Evolutionary conservation across 2,113 vertebrate genomes (phyloP), one percentile per base, ranked within the genome.

Genomic region (Morone saxatilis): DNA sequence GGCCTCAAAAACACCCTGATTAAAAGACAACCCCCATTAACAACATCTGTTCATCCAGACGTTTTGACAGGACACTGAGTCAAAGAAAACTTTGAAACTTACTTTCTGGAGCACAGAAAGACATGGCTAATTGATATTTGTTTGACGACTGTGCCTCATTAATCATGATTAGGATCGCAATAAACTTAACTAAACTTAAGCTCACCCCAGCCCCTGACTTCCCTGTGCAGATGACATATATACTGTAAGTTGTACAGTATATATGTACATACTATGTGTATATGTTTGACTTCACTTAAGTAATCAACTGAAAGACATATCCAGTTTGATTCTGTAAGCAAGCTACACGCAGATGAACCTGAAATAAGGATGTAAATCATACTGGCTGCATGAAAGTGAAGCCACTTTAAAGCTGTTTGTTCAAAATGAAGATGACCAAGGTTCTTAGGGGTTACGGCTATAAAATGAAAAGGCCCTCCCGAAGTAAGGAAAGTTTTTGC

Each of bases 401-500:
- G 31, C 31, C 31, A 31, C 31, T 48, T 72, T 7, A 40, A 50
- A 66, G 20, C 45, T 66, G 8, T 38, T 59, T 11, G 56, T 72
- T 57, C 45, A 59, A 60, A 80, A 80, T 51, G 3, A 81, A 80
- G 60, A 22, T 11, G 17, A 50, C 56, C 14, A 31, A 25, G 8
- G 11, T 25, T 38, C 68, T 76, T 53, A 36, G n/a, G 43, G 43
- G 76, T 63, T 31, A 63, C 22, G 68, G 16, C 56, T 71, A 69
- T 41, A 57, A 77, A 85, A 84, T 13, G 1, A 80, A 59, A 82
- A 25, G 31, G 54, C 71, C 69, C 54, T 72, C 43, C 65, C 71
- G 66, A 47, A 12, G 61, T 36, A 66, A 5, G 68, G 43, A 71
- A 83, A 71, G 50, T 79, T 86, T 71, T 75, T 71, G 62, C 78